phyloP scores from a whole-genome alignment of 2,888 invertebrate genomes.

The Sympetrum striolatum region DNA sequence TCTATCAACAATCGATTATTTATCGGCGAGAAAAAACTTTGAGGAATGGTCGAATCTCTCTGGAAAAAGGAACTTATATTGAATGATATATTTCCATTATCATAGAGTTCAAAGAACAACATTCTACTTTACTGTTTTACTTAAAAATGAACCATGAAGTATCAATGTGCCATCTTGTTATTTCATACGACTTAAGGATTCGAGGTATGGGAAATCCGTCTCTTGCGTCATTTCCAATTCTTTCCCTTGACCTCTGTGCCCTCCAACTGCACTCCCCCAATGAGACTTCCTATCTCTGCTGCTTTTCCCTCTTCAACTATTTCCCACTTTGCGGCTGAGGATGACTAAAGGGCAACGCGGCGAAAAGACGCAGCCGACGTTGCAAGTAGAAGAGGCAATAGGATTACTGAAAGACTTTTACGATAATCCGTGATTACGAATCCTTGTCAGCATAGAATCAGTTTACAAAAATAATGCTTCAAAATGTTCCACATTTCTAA shows the following conservation, averaged over 20 bases:
- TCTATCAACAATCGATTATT: too few species aligned
- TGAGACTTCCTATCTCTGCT: background rate
- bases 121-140: too few species aligned
- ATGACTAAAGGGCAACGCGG: background rate
- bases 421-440: background rate
- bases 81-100: too few species aligned
- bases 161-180: too few species aligned
- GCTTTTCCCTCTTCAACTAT: background rate
- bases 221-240: slow-evolving; percentile 20
- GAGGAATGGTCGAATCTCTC: too few species aligned
- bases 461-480: background rate
- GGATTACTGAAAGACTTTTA: background rate
- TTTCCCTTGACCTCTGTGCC: slow-evolving; percentile 18
- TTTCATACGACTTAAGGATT: background rate
- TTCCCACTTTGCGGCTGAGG: background rate
- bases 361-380: too few species aligned
- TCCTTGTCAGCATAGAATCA: background rate
- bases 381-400: background rate
- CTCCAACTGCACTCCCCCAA: background rate
- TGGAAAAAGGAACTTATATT: too few species aligned
- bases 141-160: too few species aligned
- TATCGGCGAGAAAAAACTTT: too few species aligned
- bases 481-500: too few species aligned
- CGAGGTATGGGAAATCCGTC: background rate
- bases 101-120: too few species aligned